Conservation (phyloP, 2,888 invertebrate genomes). For the Agrotis puta region DNA sequence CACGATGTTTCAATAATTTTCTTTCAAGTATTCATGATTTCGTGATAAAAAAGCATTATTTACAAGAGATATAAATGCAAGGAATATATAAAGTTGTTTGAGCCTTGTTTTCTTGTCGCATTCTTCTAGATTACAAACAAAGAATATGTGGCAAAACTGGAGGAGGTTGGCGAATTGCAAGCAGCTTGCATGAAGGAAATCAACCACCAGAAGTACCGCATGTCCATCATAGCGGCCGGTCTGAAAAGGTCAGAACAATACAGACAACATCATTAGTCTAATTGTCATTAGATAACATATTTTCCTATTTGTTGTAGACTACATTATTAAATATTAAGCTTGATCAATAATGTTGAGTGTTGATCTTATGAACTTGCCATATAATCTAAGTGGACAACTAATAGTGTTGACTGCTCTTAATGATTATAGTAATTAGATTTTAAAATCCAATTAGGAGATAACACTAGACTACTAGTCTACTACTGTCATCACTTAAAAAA, state of each 20-base stretch:
- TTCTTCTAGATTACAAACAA: conserved; percentile 93
- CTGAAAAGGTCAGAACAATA: conserved; percentile 94
- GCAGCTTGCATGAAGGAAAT: conserved; percentile 97
- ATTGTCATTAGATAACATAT: conserved; percentile 52
- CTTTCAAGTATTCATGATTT: conserved; percentile 3
- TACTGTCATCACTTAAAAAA: not conserved
- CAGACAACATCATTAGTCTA: conserved; percentile 35
- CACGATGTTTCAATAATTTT: conserved; percentile 1
- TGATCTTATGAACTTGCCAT: conserved; percentile 24
- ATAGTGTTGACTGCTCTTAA: conserved; percentile 16
- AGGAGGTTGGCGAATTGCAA: conserved; percentile 96
- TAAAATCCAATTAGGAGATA: conserved; percentile 9
- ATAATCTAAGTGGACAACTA: conserved; percentile 4
- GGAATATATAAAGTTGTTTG: not conserved
- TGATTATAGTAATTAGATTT: not conserved
- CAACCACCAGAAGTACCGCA: conserved; percentile 97
- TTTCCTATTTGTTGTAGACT: conserved; percentile 39
- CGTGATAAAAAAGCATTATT: not conserved
- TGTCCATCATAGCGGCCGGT: conserved; percentile 95
- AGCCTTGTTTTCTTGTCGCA: conserved; percentile 25
- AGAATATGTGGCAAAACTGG: conserved; percentile 95
- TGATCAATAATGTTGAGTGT: conserved; percentile 18
- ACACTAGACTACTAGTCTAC: not conserved
- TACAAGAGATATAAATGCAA: not conserved
- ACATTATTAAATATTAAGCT: conserved; percentile 26